phyloP scores from a whole-genome alignment of 2,113 vertebrate genomes.

The Vidua macroura region DNA sequence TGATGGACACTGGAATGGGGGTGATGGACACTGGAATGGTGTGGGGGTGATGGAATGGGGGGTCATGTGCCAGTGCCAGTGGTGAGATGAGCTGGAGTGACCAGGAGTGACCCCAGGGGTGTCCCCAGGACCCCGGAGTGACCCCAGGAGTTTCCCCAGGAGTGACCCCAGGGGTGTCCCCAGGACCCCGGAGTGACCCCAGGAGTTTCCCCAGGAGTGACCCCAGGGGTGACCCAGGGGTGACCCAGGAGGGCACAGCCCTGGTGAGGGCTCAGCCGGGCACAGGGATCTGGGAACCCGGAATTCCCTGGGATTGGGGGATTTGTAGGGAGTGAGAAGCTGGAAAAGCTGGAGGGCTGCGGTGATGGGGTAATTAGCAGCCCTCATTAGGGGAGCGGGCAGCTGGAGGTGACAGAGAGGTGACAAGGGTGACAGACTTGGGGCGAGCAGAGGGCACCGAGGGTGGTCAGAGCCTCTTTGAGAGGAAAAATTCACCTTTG shows the following conservation, averaged over 20 bases:
- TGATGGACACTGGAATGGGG: background rate
- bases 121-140: background rate
- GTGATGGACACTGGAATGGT: background rate
- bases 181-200: too few species aligned
- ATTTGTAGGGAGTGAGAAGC: background rate
- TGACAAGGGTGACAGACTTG: background rate
- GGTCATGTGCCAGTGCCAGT: background rate
- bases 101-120: background rate
- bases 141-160: background rate
- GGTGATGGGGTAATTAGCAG: background rate
- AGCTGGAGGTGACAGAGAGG: background rate
- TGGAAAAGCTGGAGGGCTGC: background rate
- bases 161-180: too few species aligned
- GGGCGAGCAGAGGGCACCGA: background rate
- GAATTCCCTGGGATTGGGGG: background rate
- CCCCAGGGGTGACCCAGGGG: background rate
- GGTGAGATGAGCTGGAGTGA: background rate
- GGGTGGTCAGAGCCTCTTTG: background rate
- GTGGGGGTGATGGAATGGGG: too few species aligned
- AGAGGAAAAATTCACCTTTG: background rate
- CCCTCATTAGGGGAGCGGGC: background rate
- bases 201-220: background rate
- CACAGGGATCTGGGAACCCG: background rate
- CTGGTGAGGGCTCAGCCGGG: background rate
- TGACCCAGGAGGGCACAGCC: background rate